Evolutionary conservation across 2,113 vertebrate species (phyloP).

Genomic region (Hydropotes inermis): DNA sequence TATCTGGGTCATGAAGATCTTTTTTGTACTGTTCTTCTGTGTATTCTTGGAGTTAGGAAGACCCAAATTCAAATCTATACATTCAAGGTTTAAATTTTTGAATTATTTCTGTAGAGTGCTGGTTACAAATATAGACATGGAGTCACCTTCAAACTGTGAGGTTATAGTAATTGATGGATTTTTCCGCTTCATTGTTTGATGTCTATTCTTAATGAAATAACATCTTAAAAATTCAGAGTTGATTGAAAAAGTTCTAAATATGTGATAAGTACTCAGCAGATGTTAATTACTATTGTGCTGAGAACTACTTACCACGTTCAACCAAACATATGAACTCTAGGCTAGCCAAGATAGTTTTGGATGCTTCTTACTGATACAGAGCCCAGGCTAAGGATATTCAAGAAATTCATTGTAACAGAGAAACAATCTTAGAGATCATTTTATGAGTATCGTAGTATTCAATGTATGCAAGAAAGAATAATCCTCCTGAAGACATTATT

Average conservation of each 20-base stretch:
- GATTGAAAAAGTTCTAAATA: background rate
- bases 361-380: background rate
- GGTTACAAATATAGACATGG: background rate
- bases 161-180: background rate
- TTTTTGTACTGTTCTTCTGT: too few relatives aligned
- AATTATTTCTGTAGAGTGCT: background rate
- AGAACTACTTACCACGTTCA: background rate
- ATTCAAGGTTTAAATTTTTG: background rate
- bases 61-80: background rate
- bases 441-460: background rate
- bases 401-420: background rate
- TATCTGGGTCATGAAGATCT: too few relatives aligned
- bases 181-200: background rate
- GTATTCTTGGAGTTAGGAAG: background rate
- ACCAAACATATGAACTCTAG: background rate
- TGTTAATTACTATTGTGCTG: background rate
- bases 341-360: background rate
- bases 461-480: background rate
- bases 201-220: background rate
- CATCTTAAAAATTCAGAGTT: background rate
- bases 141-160: background rate
- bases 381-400: background rate
- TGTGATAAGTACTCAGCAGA: background rate
- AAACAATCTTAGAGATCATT: background rate
- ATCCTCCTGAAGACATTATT: background rate